Evolutionary conservation across 2,888 invertebrate genomes (phyloP).

Genomic region (Cheilosia urbana): DNA sequence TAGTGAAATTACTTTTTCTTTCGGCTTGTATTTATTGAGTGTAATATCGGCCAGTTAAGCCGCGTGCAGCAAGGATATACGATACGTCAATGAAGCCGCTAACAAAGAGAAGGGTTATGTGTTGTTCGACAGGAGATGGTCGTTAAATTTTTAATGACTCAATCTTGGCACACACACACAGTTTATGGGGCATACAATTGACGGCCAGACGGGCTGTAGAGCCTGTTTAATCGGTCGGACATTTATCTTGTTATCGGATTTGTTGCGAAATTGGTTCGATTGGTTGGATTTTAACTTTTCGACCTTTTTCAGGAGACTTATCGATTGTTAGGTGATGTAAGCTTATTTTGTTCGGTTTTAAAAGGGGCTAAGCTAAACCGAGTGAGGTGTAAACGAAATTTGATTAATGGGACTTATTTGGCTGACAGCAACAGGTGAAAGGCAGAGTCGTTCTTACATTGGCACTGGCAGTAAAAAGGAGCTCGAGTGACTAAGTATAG

Average conservation of each 20-base stretch:
- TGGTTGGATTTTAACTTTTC: slow-evolving; percentile 34
- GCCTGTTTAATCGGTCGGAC: slow-evolving; percentile 35
- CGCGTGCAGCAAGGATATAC: slow-evolving; percentile 16
- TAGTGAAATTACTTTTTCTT: slow-evolving; percentile 62
- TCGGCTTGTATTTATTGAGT: slow-evolving; percentile 61
- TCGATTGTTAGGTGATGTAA: slow-evolving; percentile 28
- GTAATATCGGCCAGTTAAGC: slow-evolving; percentile 55
- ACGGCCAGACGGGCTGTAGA: slow-evolving; percentile 1
- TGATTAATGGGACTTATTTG: too few relatives aligned
- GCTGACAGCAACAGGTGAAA: too few relatives aligned
- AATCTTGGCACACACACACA: slow-evolving; percentile 53
- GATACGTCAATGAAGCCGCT: slow-evolving; percentile 24
- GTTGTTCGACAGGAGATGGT: slow-evolving; percentile 26
- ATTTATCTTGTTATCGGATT: slow-evolving; percentile 69
- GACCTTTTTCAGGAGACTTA: slow-evolving; percentile 29
- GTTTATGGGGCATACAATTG: slow-evolving; percentile 22
- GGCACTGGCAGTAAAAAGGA: too few relatives aligned
- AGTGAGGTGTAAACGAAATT: too few relatives aligned
- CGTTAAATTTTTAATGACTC: slow-evolving; percentile 72
- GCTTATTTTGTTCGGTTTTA: not conserved
- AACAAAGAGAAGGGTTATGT: slow-evolving; percentile 59
- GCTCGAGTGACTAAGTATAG: too few relatives aligned
- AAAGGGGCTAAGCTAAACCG: not conserved
- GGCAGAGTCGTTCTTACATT: too few relatives aligned
- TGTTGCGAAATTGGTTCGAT: slow-evolving; percentile 53